phyloP scores from a whole-genome alignment of 2,113 vertebrate species.

The Antechinus stuartii region DNA sequence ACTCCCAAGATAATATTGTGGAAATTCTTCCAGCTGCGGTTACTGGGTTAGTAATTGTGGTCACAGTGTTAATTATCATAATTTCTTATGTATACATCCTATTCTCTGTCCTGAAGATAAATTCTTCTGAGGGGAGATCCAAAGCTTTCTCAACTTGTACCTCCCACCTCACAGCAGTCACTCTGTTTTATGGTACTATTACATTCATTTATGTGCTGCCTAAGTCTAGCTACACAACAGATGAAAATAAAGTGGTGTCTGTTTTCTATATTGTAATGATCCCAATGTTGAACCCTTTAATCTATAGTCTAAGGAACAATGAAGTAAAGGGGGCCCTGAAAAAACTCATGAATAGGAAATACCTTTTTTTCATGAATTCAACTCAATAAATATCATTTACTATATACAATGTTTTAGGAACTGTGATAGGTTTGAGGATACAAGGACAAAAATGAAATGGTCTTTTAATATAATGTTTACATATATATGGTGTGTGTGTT shows the following conservation, averaged over 20 bases:
- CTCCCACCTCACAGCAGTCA: not conserved
- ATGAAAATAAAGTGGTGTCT: not conserved
- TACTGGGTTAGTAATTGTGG: not conserved
- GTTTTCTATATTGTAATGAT: not conserved
- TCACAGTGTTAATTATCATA: not conserved
- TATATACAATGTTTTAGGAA: not conserved
- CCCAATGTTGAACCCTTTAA: not conserved
- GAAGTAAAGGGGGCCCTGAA: not conserved
- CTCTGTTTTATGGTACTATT: not conserved
- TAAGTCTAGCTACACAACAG: not conserved
- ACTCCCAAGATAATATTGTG: not conserved
- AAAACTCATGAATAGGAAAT: conserved; percentile 9
- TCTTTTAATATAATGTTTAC: not conserved
- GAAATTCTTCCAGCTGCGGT: not conserved
- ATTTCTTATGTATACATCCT: not conserved
- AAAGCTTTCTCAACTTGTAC: not conserved
- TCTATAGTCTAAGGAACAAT: not conserved
- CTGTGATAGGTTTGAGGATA: not conserved
- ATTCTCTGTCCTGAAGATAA: not conserved
- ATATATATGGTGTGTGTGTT: no score
- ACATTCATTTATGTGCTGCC: not conserved
- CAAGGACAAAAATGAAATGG: not conserved
- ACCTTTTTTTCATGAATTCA: conserved; percentile 25
- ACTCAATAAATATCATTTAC: not conserved
- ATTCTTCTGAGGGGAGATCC: not conserved